Percentiles rank a stretch among this genome's conserved stretches.
Evolutionary conservation across 92 coral and sea anemone species (phyloP).

Genomic region (Palythoa heliodiscus): DNA sequence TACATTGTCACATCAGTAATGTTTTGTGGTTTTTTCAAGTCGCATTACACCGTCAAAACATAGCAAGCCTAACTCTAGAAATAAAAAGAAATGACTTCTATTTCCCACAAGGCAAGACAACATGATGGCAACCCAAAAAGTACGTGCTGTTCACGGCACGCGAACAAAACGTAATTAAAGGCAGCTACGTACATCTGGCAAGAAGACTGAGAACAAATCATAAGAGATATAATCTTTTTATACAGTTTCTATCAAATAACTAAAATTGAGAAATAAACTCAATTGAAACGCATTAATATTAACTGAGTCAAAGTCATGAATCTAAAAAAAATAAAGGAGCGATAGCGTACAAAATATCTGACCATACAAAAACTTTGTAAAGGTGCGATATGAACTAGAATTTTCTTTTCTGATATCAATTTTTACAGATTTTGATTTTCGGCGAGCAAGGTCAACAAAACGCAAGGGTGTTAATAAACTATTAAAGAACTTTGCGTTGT

Average conservation of each 20-base stretch:
- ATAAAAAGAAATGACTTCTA: neutral
- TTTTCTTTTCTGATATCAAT: no score
- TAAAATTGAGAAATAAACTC: neutral
- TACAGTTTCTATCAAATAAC: neutral
- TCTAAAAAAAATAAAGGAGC: neutral
- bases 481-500: conserved; percentile 36
- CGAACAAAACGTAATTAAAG: neutral
- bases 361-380: no score
- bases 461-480: conserved; percentile 30
- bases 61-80: conserved; percentile 8
- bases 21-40: conserved; percentile 15
- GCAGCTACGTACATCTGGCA: neutral
- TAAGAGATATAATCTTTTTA: neutral
- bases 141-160: conserved; percentile 1
- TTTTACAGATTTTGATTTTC: neutral
- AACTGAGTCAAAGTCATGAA: neutral
- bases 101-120: conserved; percentile 2
- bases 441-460: neutral
- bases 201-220: neutral
- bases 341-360: neutral
- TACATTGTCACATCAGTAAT: neutral
- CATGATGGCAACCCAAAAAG: neutral
- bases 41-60: conserved; percentile 14
- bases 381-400: no score
- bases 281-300: neutral